Conservation (phyloP, 1,140 invertebrate species). For the Zaprionus ornatus region DNA sequence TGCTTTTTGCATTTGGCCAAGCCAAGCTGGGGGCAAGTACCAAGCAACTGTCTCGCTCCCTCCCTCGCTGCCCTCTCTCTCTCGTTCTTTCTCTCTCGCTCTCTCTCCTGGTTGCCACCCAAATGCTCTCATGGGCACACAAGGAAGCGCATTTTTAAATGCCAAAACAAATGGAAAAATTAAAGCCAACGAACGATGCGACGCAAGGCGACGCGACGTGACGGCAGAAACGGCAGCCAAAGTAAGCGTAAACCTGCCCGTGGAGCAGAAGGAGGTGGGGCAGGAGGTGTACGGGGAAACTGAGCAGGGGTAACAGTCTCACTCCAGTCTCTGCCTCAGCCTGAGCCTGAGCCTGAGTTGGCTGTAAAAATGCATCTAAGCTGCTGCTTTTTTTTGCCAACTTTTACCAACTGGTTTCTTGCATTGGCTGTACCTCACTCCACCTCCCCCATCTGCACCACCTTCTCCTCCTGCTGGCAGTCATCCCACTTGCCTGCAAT, state of each 20-base stretch:
- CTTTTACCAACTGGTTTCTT: constrained; percentile 78
- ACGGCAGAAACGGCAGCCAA: constrained; percentile 30
- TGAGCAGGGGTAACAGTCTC: neutral
- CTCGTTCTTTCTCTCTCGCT: neutral
- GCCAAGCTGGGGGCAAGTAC: constrained; percentile 17
- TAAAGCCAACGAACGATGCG: constrained; percentile 74
- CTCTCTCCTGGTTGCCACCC: constrained; percentile 1
- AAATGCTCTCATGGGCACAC: constrained; percentile 41
- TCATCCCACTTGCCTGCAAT: constrained; percentile 27
- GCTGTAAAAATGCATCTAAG: constrained; percentile 79
- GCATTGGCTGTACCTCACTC: constrained; percentile 49
- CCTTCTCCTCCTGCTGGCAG: neutral
- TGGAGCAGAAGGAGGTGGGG: neutral
- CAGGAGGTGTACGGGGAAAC: neutral
- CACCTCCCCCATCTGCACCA: neutral
- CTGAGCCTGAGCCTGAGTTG: constrained; percentile 13
- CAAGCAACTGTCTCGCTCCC: constrained; percentile 16
- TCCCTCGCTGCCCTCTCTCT: neutral
- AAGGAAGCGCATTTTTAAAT: constrained; percentile 82
- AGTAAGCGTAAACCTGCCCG: constrained; percentile 43
- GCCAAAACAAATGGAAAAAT: constrained; percentile 82
- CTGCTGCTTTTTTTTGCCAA: constrained; percentile 69
- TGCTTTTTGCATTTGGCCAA: constrained; percentile 65
- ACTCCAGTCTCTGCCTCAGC: neutral
- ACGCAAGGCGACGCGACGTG: constrained; percentile 6